phyloP scores from a whole-genome alignment of 2,797 vertebrate species.

The Hypotaenidia okinawae region DNA sequence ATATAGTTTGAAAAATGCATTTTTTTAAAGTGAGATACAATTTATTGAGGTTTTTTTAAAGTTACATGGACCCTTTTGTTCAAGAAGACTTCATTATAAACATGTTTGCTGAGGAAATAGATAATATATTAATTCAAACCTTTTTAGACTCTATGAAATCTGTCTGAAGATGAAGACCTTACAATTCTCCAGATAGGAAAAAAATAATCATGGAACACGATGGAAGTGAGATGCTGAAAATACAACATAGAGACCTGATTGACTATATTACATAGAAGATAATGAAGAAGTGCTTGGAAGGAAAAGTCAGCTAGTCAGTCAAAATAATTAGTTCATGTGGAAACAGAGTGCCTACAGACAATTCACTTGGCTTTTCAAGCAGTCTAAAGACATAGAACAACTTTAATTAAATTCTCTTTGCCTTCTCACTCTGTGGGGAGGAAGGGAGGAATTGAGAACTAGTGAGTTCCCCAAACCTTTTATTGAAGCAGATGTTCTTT shows the following conservation, averaged over 20 bases:
- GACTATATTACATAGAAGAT: neutral
- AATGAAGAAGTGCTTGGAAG: neutral
- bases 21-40: neutral
- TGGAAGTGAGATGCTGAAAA: neutral
- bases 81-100: neutral
- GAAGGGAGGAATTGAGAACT: neutral
- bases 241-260: neutral
- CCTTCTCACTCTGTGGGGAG: neutral
- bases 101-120: neutral
- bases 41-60: no score
- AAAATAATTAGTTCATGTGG: neutral
- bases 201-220: neutral
- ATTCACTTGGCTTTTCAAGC: neutral
- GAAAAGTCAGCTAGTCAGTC: neutral
- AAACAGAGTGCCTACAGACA: neutral
- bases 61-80: neutral
- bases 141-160: neutral
- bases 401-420: slow-evolving; percentile 5
- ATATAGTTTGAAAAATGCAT: neutral
- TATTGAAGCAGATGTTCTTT: neutral
- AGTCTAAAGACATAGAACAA: neutral
- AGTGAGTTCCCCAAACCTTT: neutral
- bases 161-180: neutral
- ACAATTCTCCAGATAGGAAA: neutral
- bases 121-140: neutral